Evolutionary conservation across 2,888 invertebrate genomes (phyloP).

Genomic region (Oegoconia quadripuncta): DNA sequence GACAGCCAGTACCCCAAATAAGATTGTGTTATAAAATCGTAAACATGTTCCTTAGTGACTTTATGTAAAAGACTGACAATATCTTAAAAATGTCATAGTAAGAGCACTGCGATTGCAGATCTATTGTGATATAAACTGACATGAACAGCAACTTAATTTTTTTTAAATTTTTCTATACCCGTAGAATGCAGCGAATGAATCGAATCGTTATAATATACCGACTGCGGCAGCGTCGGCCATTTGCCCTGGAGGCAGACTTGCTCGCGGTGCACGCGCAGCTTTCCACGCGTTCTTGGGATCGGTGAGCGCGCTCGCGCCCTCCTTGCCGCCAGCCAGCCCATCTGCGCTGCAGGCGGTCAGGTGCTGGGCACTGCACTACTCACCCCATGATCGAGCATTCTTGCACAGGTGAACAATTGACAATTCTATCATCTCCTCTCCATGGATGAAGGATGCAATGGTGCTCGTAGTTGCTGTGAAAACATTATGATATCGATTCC

Average conservation of each 20-base stretch:
- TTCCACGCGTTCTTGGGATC: constrained; percentile 94
- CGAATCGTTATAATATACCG: constrained; percentile 29
- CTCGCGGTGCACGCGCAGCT: constrained; percentile 77
- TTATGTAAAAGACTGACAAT: too few species aligned
- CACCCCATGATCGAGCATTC: constrained; percentile 93
- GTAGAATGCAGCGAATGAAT: constrained; percentile 36
- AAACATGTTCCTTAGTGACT: too few species aligned
- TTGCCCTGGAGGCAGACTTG: constrained; percentile 61
- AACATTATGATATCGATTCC: too few species aligned
- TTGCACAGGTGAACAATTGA: constrained; percentile 86
- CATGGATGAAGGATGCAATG: too few species aligned
- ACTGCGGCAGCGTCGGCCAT: constrained; percentile 55
- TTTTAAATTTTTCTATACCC: background rate
- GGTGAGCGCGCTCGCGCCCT: constrained; percentile 93
- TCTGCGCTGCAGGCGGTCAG: constrained; percentile 94
- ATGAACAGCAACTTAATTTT: too few species aligned
- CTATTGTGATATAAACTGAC: background rate
- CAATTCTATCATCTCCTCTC: too few species aligned
- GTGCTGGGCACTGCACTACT: constrained; percentile 95
- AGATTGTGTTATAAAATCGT: too few species aligned
- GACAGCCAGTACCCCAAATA: too few species aligned
- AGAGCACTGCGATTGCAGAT: too few species aligned
- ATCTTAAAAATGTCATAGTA: too few species aligned
- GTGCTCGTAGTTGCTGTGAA: too few species aligned
- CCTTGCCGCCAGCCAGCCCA: constrained; percentile 91